phyloP scores from a whole-genome alignment of 2,888 invertebrate species.

The Metopia argyrocephala region DNA sequence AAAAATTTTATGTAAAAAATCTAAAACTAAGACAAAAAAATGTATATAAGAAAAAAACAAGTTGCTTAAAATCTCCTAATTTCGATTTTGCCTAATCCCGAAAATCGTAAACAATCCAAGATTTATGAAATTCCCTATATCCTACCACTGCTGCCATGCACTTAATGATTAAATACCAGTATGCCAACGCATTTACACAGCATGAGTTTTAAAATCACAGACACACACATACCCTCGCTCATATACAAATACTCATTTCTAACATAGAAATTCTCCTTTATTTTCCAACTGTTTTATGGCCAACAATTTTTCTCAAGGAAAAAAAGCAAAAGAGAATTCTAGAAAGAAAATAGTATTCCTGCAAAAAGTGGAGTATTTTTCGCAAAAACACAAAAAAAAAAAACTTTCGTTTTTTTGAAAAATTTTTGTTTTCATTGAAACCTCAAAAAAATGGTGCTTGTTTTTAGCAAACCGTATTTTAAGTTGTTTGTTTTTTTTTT shows the following conservation, averaged over 20 bases:
- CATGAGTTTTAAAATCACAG: too few relatives aligned
- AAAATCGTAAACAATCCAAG: too few relatives aligned
- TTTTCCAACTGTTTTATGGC: slow-evolving; percentile 25
- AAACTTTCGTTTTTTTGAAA: not conserved
- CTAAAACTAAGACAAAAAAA: too few relatives aligned
- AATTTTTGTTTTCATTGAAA: slow-evolving; percentile 19
- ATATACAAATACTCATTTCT: not conserved
- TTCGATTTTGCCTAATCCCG: too few relatives aligned
- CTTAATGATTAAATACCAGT: not conserved
- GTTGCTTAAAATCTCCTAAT: too few relatives aligned
- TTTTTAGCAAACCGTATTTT: not conserved
- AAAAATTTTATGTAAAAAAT: too few relatives aligned
- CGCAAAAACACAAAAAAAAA: not conserved
- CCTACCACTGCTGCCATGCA: not conserved
- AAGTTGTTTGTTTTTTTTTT: not conserved
- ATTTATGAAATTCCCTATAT: too few relatives aligned
- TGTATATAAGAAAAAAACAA: too few relatives aligned
- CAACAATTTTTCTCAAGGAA: not conserved
- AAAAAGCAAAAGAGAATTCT: not conserved
- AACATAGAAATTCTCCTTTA: slow-evolving; percentile 1
- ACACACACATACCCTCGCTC: not conserved
- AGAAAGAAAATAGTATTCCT: not conserved
- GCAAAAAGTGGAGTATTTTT: not conserved
- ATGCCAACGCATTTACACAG: slow-evolving; percentile 4
- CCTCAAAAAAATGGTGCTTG: slow-evolving; percentile 16